Evolutionary conservation across 2,797 vertebrate species (phyloP), one percentile per base, ranked within the genome.

Genomic region (Poeciliopsis gracilis): DNA sequence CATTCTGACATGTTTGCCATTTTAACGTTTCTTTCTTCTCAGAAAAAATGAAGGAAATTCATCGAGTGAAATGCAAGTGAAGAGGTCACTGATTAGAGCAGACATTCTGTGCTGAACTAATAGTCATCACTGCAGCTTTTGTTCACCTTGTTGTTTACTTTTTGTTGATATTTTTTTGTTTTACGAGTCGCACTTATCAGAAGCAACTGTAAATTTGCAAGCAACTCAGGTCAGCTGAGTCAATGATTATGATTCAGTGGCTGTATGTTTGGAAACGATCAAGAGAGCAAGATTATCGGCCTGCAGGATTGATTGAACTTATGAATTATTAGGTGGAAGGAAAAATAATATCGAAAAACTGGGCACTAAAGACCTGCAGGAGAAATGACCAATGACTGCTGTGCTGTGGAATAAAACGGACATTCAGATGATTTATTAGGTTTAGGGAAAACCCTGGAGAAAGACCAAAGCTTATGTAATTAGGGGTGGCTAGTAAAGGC

Each of bases 291-390:
- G 83, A 90, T 89, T 90, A 93, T 90, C 74, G 77, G 86, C 74
- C 85, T 28, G 87, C 82, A 76, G 82, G 86, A 92, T 82, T 86
- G 92, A 93, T 91, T 89, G 88, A 86, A 87, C 89, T 85, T 88
- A 91, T 92, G 91, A 93, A 92, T 93, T 92, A 94, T 94, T 90
- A 91, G 88, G 83, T 83, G 78, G 80, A 47, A 86, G 78, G 81
- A 85, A 90, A 87, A 89, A 84, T 88, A 88, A 89, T 92, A 91
- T 90, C 73, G 87, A 86, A 89, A 74, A 81, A 70, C 69, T 30
- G 77, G 83, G 89, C 90, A 89, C 88, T 89, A 89, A 91, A 79
- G 84, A 89, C 76, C 84, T 70, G 85, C 86, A 82, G 87, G 85
- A 82, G 83, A 82, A 93, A 89, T 91, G 90, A 92, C 89, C 90